Conservation (phyloP, 2,797 vertebrate genomes). For the Bradypus variegatus region DNA sequence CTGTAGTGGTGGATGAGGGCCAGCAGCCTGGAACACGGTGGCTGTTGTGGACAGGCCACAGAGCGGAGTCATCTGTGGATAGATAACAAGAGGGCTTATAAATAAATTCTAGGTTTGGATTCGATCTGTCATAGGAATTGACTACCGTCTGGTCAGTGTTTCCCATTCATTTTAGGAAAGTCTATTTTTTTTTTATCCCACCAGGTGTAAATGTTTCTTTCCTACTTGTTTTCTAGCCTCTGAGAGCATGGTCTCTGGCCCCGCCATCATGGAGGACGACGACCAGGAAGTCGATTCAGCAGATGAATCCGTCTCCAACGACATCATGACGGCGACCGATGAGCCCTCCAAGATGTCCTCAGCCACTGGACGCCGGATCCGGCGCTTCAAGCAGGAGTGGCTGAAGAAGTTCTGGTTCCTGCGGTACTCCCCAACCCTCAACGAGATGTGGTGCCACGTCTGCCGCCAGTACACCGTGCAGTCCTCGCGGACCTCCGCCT, state of each 20-base stretch:
- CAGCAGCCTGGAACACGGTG: background rate
- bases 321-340: slow-evolving; percentile 84
- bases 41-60: background rate
- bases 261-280: slow-evolving; percentile 86
- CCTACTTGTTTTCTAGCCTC: slow-evolving; percentile 75
- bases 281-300: slow-evolving; percentile 95
- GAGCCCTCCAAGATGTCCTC: slow-evolving; percentile 87
- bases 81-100: background rate
- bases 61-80: background rate
- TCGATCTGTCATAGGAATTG: fast-evolving
- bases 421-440: slow-evolving; percentile 91
- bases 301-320: slow-evolving; percentile 90
- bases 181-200: background rate
- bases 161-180: background rate
- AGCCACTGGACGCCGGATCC: slow-evolving; percentile 83
- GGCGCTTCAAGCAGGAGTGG: slow-evolving; percentile 98
- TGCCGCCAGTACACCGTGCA: slow-evolving; percentile 97
- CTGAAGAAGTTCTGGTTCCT: slow-evolving; percentile 99
- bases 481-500: slow-evolving; percentile 94
- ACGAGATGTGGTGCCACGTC: slow-evolving; percentile 99
- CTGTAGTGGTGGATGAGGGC: background rate
- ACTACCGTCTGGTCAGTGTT: fast-evolving
- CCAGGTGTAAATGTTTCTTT: background rate
- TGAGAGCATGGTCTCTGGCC: slow-evolving; percentile 85
- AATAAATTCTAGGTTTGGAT: background rate